A percentile compares a stretch with the other conserved stretches of the same genome.
Conservation (phyloP, 2,797 vertebrate genomes). For the Helarctos malayanus region DNA sequence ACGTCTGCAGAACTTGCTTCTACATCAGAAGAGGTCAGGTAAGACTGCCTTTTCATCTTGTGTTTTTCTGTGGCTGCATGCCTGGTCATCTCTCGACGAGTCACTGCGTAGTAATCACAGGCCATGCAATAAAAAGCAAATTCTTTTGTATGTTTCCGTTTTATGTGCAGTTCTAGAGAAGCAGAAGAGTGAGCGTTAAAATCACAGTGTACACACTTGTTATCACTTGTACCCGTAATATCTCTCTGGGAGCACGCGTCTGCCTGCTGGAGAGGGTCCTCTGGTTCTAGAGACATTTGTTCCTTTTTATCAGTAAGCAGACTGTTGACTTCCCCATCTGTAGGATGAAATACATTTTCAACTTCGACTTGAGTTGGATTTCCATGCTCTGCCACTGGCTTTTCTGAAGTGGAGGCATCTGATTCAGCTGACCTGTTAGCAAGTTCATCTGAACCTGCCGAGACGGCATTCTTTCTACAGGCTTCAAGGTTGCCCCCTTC, state of each 20-base stretch:
- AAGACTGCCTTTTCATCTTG: slow-evolving; percentile 94
- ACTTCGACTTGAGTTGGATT: slow-evolving; percentile 68
- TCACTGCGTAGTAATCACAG: slow-evolving; percentile 97
- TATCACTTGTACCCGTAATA: slow-evolving; percentile 63
- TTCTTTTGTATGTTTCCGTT: slow-evolving; percentile 95
- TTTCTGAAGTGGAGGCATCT: slow-evolving; percentile 73
- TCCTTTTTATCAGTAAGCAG: slow-evolving; percentile 75
- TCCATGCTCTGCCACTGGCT: slow-evolving; percentile 74
- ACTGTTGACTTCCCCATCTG: slow-evolving; percentile 67
- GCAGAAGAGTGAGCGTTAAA: slow-evolving; percentile 94
- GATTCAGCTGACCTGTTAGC: slow-evolving; percentile 68
- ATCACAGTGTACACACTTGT: slow-evolving; percentile 93
- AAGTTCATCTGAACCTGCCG: slow-evolving; percentile 66
- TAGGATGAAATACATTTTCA: slow-evolving; percentile 67
- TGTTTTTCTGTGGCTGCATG: slow-evolving; percentile 97
- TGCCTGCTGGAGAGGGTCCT: slow-evolving; percentile 60
- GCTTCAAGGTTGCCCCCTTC: slow-evolving; percentile 86
- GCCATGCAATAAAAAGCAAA: slow-evolving; percentile 98
- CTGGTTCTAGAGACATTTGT: slow-evolving; percentile 67
- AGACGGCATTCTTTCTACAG: slow-evolving; percentile 76
- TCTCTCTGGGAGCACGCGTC: slow-evolving; percentile 80
- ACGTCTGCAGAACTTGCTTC: slow-evolving; percentile 61
- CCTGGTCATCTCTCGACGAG: slow-evolving; percentile 95
- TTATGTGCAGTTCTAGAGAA: slow-evolving; percentile 95
- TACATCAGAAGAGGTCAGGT: slow-evolving; percentile 83